Base-by-base conservation (phyloP, 2,113 vertebrate genomes). In the Macrotis lagotis region DNA sequence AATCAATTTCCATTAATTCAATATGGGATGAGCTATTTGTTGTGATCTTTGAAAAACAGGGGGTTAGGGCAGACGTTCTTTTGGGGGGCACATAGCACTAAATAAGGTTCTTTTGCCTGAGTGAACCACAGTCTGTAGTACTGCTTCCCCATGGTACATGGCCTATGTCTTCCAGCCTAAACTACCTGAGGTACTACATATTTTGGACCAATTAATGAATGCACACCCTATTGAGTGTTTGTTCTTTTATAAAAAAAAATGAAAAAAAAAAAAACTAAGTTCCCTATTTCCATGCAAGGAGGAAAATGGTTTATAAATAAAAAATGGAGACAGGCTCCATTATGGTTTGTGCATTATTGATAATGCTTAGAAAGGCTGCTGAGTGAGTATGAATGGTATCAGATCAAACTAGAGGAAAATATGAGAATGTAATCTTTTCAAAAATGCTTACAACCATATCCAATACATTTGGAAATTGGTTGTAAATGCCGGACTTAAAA, bases 341-440 rank as follows among this genome's bases (percentile, higher is more conserved):
- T 93, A 92, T 59, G 91, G 88, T 89, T 95, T 31, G 31, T 97
- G 12, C 91, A 94, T 96, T 93, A 97, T 93, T 97, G 95, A 96
- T 49, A 9, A 91, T 48, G 24, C 49, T 89, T 31, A 88, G 66
- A 96, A 96, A 96, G 26, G 59, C 22, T 51, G 52, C 37, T 96
- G 48, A 51, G 47, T 26, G 90, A 44, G 88, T 66, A 28, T 31
- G 31, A 94, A 91, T 96, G 89, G 7, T 48, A 90, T 92, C 55
- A n/a, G 94, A 49, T 90, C 16, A 59, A 94, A 94, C 91, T 14
- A 94, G n/a, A 52, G 37, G 55, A 47, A 90, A 55, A 52, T 28
- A n/a, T 3, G 14, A 11, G 28, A 90, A 92, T 88, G 50, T 0
- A 66, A 49, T 93, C 9, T 94, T 96, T 93, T 95, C 90, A 66